Evolutionary conservation across 1,140 invertebrate species (phyloP), one percentile per base, ranked within the genome.

Genomic region (Octopus bimaculoides): DNA sequence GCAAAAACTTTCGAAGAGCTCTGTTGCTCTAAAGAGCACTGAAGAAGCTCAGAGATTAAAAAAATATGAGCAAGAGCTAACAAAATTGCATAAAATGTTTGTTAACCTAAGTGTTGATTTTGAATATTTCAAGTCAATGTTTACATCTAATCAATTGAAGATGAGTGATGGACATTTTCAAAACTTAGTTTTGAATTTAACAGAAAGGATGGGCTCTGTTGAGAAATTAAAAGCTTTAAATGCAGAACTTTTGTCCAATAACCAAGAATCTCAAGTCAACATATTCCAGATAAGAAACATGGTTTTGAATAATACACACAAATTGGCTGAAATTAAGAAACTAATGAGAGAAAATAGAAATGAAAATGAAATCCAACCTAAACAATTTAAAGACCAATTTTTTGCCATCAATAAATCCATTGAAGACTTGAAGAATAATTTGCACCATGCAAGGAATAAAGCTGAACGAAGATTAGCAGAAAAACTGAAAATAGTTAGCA

Each of bases 401-500:
- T 41, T 41, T 41, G 26, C 26, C 26, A 41, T 41, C 26, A 41
- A 41, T 41, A 41, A 41, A 41, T 41, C 26, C 3, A 41, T 41
- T 41, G 26, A 41, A 41, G 26, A 41, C 26, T 41, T 41, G 26
- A 41, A 41, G 26, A 41, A 41, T 41, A 41, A 41, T 41, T 41
- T 41, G 26, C 26, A 41, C 26, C 26, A 84, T 84, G 79, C 83
- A 87, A 79, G 80, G 87, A 10, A 87, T 86, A 54, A 78, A 83
- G 14, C 81, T 87, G 4, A 89, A 88, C 81, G 87, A 87, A 75
- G 85, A 82, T 4, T 75, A 85, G n/a, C 84, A 87, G 75, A 85
- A 86, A 71, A 71, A 20, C 66, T 71, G 66, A 71, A 71, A 20
- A 61, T 66, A 53, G 61, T 80, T 78, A 71, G 81, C 61, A 66